Percentiles rank a stretch among this genome's conserved stretches.
phyloP scores from a whole-genome alignment of 2,113 vertebrate species.

The Microcebus jonahi region DNA sequence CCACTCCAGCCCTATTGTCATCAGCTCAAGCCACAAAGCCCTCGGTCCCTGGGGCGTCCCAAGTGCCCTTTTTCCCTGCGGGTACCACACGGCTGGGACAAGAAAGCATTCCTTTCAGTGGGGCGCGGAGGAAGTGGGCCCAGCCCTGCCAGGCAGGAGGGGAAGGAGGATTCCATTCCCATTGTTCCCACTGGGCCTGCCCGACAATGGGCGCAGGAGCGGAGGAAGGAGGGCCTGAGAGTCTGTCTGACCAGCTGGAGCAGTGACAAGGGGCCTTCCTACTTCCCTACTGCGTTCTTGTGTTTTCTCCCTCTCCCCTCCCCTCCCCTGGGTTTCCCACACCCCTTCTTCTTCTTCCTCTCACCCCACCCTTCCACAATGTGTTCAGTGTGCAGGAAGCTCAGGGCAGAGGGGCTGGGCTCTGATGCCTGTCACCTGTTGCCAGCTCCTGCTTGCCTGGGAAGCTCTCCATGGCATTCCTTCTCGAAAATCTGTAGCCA shows the following conservation, averaged over 20 bases:
- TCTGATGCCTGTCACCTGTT: not conserved
- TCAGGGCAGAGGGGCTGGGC: not conserved
- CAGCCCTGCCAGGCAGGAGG: constrained; percentile 8
- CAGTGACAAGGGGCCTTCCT: not conserved
- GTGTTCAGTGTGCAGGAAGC: not conserved
- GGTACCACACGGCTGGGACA: constrained; percentile 59
- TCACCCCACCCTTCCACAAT: not conserved
- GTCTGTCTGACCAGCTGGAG: not conserved
- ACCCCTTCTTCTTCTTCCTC: not conserved
- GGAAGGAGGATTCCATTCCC: constrained; percentile 32
- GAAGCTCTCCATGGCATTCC: not conserved
- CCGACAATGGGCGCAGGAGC: constrained; percentile 8
- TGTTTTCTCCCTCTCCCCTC: not conserved
- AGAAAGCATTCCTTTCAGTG: constrained; percentile 71
- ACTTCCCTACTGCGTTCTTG: not conserved
- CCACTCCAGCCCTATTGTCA: constrained; percentile 51
- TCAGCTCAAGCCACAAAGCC: constrained; percentile 60
- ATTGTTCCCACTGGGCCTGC: constrained; percentile 42
- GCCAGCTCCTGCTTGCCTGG: not conserved
- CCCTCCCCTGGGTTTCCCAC: not conserved
- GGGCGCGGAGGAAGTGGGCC: constrained; percentile 49
- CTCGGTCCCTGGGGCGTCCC: constrained; percentile 20
- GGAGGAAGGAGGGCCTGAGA: not conserved
- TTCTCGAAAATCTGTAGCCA: not conserved
- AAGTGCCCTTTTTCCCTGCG: constrained; percentile 46